A percentile compares a stretch with the other conserved stretches of the same genome.
Conservation (phyloP, 2,113 vertebrate species). For the Vanacampus margaritifer region DNA sequence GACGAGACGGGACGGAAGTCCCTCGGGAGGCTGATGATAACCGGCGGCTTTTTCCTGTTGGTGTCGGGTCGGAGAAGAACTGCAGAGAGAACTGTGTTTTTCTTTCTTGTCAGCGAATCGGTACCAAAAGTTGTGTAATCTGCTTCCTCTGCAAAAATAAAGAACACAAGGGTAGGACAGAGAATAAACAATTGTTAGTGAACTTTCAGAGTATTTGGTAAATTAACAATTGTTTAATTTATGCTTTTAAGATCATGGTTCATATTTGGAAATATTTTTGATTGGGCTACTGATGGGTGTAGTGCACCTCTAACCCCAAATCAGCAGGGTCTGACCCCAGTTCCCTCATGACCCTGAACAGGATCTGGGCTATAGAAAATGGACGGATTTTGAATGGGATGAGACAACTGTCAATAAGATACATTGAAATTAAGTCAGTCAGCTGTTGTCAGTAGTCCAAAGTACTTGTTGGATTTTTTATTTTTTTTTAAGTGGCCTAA, state of each 20-base stretch:
- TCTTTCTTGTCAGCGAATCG: constrained; percentile 87
- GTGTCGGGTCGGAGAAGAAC: constrained; percentile 86
- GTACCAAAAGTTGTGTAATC: constrained; percentile 93
- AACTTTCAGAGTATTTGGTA: not conserved
- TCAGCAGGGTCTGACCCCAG: not conserved
- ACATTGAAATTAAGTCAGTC: not conserved
- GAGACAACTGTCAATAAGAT: not conserved
- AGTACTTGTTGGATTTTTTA: not conserved
- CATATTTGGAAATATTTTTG: too few species aligned
- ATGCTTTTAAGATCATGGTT: too few species aligned
- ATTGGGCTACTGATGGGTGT: too few species aligned
- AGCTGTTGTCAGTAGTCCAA: not conserved
- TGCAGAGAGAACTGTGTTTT: constrained; percentile 81
- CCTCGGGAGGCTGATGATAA: constrained; percentile 90
- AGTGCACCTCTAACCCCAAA: not conserved
- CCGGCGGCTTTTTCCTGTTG: constrained; percentile 84
- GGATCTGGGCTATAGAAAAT: not conserved
- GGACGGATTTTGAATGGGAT: not conserved
- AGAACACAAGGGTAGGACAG: constrained; percentile 6
- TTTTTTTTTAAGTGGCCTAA: not conserved
- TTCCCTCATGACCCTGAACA: not conserved
- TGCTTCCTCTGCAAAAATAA: constrained; percentile 84
- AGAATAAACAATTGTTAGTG: constrained; percentile 21
- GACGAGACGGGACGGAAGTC: constrained; percentile 97
- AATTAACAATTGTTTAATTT: too few species aligned